Base-by-base conservation (phyloP, 1,140 invertebrate genomes). In the Pissodes strobi region DNA sequence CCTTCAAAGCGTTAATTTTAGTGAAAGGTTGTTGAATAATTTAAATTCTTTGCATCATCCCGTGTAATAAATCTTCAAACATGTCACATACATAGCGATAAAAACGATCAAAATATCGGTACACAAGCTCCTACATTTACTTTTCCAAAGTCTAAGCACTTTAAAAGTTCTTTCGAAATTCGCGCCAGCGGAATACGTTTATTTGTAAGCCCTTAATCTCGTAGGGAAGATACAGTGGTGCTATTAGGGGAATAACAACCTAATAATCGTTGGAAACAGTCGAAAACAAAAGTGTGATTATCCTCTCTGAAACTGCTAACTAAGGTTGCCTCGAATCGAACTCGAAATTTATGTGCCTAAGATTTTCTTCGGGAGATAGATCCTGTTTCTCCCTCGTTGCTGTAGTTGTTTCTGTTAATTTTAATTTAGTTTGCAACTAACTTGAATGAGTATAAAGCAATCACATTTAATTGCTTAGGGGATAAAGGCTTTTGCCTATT, bases 181-280 rank as follows among this genome's bases (percentile, higher is more conserved):
- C 43, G 27, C 56, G 56, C 25, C 27, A 48, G 30, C 30, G 56
- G 45, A 49, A 59, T 59, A 59, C 56, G 56, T 48, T 48, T 59
- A 59, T 59, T 59, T 59, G 56, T 59, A 59, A 59, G 56, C 58
- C 58, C 48, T 61, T 61, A 61, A 61, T 61, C 58, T 49, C 58
- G 58, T 17, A 61, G 57, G 61, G 55, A 56, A 69, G 68, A 69
- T 69, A 69, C 69, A 67, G 57, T 43, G 63, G 64, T 63, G 66
- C 71, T 72, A 72, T 72, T 72, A 72, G 69, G 71, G 71, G 69
- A 72, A 70, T 72, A 72, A 72, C 71, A 70, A 70, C 69, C 66
- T 72, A 70, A 72, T 72, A 72, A 72, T 72, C 69, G 69, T 70
- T 62, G 61, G 62, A 65, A 72, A 68, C 70, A 72, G 67, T 71